Base-by-base conservation (phyloP, 2,888 invertebrate species). In the Clepsis dumicolana region DNA sequence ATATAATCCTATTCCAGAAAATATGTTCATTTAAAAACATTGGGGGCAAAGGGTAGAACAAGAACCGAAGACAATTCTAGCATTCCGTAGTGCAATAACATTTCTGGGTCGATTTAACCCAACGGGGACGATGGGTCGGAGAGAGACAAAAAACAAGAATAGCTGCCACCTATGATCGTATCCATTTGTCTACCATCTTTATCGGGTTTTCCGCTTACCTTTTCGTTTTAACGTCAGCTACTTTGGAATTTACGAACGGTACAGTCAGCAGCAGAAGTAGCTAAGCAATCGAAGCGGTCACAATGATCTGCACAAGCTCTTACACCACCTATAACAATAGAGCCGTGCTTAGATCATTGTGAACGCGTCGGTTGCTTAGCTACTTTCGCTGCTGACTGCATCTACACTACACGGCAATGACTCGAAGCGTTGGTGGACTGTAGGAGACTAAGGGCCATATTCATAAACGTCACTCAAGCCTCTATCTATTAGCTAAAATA, bases 11-110 rank as follows among this genome's bases (percentile, higher is more conserved):
- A 32, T 56, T 35, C n/a, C 32, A n/a, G 21, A 50, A 65, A 65
- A 65, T 64, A 35, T 65, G 59, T 59, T 24, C 65, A 65, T 65
- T 65, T 65, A 59, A 38, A 65, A 65, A 65, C 65, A 65, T 65
- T 59, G 59, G 4, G 14, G 48, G 25, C 8, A 52, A 64, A 35
- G 54, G 64, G 57, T 56, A 48, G n/a, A 14, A 14, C 7, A 27
- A 54, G 25, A 48, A 57, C 29, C 57, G 57, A 64, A 64, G 27
- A 52, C 59, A 59, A 41, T 59, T 65, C 41, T 59, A 59, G 59
- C 65, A 29, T 65, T 48, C 57, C 57, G 25, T 48, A 27, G 18
- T 1, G 38, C 38, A 59, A 59, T 65, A 65, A 59, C 48, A 29
- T 64, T 52, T 48, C 59, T 29, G 16, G 59, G 25, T 48, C 59